Percentiles rank a stretch among this genome's conserved stretches.
These are phyloP conservation scores for Oreonectes daqikongensis DNA, from an alignment of 2,797 vertebrate species.

Conservation along the genomic window DNA sequence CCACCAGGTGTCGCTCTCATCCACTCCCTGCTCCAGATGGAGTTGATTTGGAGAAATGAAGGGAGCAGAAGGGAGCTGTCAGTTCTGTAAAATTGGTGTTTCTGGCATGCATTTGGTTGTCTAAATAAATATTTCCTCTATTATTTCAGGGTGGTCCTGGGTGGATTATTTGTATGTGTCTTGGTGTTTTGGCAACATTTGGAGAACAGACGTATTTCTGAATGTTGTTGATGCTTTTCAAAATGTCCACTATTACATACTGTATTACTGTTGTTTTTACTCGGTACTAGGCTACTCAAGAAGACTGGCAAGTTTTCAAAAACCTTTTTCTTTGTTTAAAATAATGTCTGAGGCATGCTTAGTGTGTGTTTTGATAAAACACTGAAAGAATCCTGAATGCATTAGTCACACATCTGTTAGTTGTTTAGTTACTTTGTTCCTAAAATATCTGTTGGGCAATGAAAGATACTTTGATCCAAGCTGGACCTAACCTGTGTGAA, in stretches of 20 bases:
- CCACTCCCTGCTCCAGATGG: constrained; percentile 50
- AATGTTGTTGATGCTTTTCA: neutral
- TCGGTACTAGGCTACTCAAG: too few species aligned
- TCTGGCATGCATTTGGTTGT: constrained; percentile 91
- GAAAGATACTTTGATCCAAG: neutral
- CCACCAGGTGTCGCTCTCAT: constrained; percentile 43
- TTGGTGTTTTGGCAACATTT: constrained; percentile 18
- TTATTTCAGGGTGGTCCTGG: constrained; percentile 53
- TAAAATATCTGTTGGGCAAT: constrained; percentile 6
- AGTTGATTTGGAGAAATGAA: constrained; percentile 80
- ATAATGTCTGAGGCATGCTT: neutral
- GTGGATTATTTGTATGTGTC: constrained; percentile 32
- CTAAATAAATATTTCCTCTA: constrained; percentile 83
- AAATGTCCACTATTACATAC: neutral
- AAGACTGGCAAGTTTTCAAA: constrained; percentile 3
- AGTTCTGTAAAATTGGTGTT: constrained; percentile 94
- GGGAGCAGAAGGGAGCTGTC: constrained; percentile 81
- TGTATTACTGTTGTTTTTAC: neutral
- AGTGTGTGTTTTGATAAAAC: neutral
- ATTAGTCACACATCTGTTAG: neutral
- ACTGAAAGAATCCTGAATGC: neutral
- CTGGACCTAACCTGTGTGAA: neutral
- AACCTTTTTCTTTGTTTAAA: neutral
- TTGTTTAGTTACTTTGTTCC: neutral
- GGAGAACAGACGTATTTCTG: neutral